Evolutionary conservation across 2,888 invertebrate genomes (phyloP), one percentile per base, ranked within the genome.

Genomic region (Mechanitis mazaeus): DNA sequence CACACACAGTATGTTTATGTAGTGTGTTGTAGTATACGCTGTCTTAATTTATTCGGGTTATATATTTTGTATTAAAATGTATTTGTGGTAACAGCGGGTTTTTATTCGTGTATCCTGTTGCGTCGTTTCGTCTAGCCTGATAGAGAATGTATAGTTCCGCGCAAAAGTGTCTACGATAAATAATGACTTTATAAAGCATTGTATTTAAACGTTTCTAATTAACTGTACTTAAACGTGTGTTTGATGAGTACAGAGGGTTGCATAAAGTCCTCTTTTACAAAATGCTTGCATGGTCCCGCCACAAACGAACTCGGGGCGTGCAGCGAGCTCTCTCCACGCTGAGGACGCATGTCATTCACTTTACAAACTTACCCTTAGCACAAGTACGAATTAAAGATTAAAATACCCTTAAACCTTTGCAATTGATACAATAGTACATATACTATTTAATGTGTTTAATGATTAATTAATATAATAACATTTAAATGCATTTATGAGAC

Each of bases 141-240:
- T 65, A 66, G 63, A 33, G 58, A 9, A 9, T 45, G 67, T 57
- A 68, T 60, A 57, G 45, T 59, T 59, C 58, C 38, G 58, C 33
- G 5, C 69, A 60, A 33, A 66, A 64, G 68, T 64, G 72, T 72
- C 71, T 70, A 68, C 68, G 1, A 45, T 33, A n/a, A 57, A 58
- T 50, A 50, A 46, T 55, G 12, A 9, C 3, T 42, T 42, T 9
- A 9, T 58, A 53, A 50, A 58, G 50, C 28, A 50, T 28, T 35
- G 35, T 35, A 42, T 42, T 38, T 42, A 42, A 42, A 42, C 42
- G 42, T 42, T 42, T 42, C 42, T 9, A 42, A 42, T 42, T 42
- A 42, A 42, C 9, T 42, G 42, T 42, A 42, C 42, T 42, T 42
- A 42, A 42, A 42, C 9, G 42, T 42, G 42, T 7, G 42, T 42